Evolutionary conservation across 2,888 invertebrate species (phyloP).

Genomic region (Ophion costatus): DNA sequence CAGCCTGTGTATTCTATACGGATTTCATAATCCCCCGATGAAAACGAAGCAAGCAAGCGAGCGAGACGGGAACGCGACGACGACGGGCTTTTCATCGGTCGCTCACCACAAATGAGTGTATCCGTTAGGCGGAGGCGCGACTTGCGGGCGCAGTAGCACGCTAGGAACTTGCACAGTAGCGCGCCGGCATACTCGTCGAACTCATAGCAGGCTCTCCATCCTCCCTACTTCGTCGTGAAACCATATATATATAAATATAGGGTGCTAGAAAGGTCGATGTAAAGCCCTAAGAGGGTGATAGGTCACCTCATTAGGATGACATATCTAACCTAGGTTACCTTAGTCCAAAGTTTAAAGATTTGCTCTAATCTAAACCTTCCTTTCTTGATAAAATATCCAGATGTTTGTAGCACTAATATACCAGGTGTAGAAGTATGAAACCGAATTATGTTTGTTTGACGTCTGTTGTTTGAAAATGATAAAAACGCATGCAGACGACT

Average conservation of each 20-base stretch:
- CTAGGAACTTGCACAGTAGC: constrained; percentile 35
- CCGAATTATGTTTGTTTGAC: too few species aligned
- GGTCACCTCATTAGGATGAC: too few species aligned
- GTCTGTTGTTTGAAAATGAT: too few species aligned
- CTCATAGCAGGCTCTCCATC: constrained; percentile 23
- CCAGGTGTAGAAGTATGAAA: too few species aligned
- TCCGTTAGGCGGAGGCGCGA: constrained; percentile 50
- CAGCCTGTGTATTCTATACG: constrained; percentile 55
- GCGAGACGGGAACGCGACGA: constrained; percentile 23
- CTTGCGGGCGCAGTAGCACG: constrained; percentile 42
- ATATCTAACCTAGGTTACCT: too few species aligned
- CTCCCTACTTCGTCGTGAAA: neutral
- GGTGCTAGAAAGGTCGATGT: too few species aligned
- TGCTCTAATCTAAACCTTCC: too few species aligned
- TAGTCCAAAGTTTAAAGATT: too few species aligned
- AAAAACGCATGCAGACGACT: too few species aligned
- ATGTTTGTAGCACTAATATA: too few species aligned
- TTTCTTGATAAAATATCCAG: too few species aligned
- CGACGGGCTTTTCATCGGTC: constrained; percentile 70
- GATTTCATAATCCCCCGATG: constrained; percentile 63
- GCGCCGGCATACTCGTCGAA: constrained; percentile 9
- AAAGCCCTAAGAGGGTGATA: too few species aligned
- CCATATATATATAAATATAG: neutral
- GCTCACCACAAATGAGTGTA: constrained; percentile 72
- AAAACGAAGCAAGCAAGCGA: constrained; percentile 61